Conservation (phyloP, 2,113 vertebrate genomes). For the Typhlomys cinereus region DNA sequence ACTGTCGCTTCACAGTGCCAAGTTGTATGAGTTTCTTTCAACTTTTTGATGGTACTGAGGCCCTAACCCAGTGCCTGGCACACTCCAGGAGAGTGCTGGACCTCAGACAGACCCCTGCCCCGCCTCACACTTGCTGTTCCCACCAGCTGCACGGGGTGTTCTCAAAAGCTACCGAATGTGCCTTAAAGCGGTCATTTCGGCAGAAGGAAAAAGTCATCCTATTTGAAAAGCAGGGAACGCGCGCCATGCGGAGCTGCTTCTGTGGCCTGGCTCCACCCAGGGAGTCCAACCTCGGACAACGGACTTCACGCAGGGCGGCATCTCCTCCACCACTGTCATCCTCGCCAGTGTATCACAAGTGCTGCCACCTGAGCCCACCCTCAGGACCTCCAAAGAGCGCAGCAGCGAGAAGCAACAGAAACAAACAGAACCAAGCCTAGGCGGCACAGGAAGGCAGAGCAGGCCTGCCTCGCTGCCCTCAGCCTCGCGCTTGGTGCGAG, state of each 20-base stretch:
- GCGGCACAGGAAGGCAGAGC: neutral
- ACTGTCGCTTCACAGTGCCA: neutral
- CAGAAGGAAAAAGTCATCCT: neutral
- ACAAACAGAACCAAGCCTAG: neutral
- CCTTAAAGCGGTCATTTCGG: neutral
- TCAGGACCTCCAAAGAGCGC: neutral
- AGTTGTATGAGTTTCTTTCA: neutral
- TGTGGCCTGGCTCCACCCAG: neutral
- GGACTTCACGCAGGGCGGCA: neutral
- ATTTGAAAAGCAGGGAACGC: neutral
- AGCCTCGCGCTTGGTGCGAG: too few relatives aligned
- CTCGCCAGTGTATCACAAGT: neutral
- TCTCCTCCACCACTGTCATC: neutral
- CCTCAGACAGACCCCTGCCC: neutral
- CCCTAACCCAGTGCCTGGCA: neutral
- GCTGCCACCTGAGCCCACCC: neutral
- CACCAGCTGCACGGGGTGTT: neutral
- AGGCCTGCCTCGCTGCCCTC: neutral
- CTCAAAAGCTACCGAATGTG: neutral
- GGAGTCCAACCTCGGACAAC: neutral
- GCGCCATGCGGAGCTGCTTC: rapidly evolving
- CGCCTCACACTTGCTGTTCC: neutral
- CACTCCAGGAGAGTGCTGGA: neutral
- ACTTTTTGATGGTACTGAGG: neutral
- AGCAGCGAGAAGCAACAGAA: neutral